Base-by-base conservation (phyloP, 2,888 invertebrate genomes). In the Dysmachus trigonus region DNA sequence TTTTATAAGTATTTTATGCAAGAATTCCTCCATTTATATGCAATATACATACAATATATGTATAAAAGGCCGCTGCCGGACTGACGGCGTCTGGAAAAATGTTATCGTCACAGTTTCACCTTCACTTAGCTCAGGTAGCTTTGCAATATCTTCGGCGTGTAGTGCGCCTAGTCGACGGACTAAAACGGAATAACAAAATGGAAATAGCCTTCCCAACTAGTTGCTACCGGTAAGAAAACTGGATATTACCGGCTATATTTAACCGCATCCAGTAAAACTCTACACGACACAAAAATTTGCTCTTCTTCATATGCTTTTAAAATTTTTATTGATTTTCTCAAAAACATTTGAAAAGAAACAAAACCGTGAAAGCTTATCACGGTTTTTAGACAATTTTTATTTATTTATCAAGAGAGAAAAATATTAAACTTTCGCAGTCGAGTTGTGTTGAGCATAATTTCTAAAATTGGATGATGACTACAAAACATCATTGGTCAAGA, bases 191-290 rank as follows among this genome's bases (percentile, higher is more conserved):
- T 41, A 71, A 83, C 27, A 72, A 72, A 83, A 83, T 72, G 38
- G 30, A 38, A 72, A 83, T 83, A 83, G 22, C 72, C 72, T 83
- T 72, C 72, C n/a, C 15, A 72, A 83, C 62, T 33, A 81, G 81
- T 81, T 81, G 31, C 33, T 33, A 13, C 81, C 31, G 53, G 81
- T 31, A n/a, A 27, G 33, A 18, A 53, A 81, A 81, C 81, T 81
- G 81, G 81, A 81, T 81, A 81, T 33, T 33, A 81, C 81, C 15
- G 81, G 51, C 47, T 53, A 33, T n/a, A 81, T n/a, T 81, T 62
- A 47, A 22, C 53, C 41, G 18, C 33, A 81, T 53, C 81, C 33
- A 62, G 81, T 27, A n/a, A 62, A 81, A 81, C 51, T 47, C n/a
- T n/a, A 47, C n/a, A n/a, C 41, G 5, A 31, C n/a, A 18, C 31